Percentiles rank a stretch among this genome's conserved stretches.
Evolutionary conservation across 1,140 invertebrate genomes (phyloP).

Genomic region (Chrysomallon squamiferum): DNA sequence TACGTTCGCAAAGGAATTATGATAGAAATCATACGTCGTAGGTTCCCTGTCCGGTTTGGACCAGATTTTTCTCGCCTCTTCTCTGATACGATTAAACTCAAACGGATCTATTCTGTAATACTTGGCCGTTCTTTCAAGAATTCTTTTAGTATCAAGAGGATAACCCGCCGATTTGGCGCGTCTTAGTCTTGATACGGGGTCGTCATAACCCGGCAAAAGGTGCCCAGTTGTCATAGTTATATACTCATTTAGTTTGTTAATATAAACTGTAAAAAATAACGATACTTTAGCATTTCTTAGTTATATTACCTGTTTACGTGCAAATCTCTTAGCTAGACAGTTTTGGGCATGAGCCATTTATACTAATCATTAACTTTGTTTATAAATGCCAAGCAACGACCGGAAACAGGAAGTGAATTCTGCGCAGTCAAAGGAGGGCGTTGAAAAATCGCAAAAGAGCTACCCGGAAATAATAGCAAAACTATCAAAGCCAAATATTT

Average conservation of each 20-base stretch:
- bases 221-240: conserved; percentile 50
- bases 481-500: too few relatives aligned
- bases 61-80: conserved; percentile 45
- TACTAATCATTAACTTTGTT: conserved; percentile 17
- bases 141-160: conserved; percentile 38
- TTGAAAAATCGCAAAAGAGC: background rate
- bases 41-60: conserved; percentile 16
- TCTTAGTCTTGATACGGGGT: conserved; percentile 43
- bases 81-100: conserved; percentile 38
- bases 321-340: too few relatives aligned
- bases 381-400: conserved; percentile 34
- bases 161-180: conserved; percentile 41
- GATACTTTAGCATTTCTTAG: too few relatives aligned
- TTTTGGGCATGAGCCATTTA: too few relatives aligned
- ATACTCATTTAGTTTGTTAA: too few relatives aligned
- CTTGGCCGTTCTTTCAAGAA: conserved; percentile 26
- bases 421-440: background rate
- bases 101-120: conserved; percentile 10
- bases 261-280: too few relatives aligned
- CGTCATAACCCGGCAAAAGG: conserved; percentile 53
- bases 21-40: conserved; percentile 38
- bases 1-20: conserved; percentile 24
- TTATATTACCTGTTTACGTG: too few relatives aligned
- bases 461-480: too few relatives aligned
- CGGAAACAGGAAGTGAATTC: background rate